Evolutionary conservation across 2,797 vertebrate species (phyloP).

Genomic region (Tenualosa ilisha): DNA sequence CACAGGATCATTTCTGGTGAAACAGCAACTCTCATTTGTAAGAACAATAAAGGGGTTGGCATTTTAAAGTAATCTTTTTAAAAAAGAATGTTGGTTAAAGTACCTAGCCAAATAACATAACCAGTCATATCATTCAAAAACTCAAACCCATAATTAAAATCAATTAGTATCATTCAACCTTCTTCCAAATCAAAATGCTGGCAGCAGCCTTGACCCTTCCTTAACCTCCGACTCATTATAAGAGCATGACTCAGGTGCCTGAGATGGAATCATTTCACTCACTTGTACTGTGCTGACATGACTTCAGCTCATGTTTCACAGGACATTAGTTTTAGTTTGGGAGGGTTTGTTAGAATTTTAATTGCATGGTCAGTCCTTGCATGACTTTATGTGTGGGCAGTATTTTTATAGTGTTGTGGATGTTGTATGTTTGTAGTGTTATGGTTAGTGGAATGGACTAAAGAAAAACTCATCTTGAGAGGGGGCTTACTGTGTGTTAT

Average conservation of each 20-base stretch:
- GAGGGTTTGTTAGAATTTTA: background rate
- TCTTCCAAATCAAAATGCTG: too few relatives aligned
- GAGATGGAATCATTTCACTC: background rate
- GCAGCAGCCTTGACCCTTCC: too few relatives aligned
- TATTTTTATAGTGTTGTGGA: too few relatives aligned
- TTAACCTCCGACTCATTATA: background rate
- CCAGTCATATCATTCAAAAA: background rate
- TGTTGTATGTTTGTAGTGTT: background rate
- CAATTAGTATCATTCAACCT: background rate
- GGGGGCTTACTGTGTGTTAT: background rate
- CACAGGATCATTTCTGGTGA: background rate
- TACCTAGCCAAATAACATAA: background rate
- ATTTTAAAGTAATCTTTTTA: background rate
- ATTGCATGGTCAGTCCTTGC: background rate
- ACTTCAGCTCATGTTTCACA: background rate
- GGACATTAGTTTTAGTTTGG: background rate
- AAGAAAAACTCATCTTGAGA: background rate
- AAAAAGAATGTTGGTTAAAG: slow-evolving; percentile 46
- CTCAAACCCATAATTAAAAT: background rate
- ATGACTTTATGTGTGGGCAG: background rate
- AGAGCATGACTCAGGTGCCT: background rate
- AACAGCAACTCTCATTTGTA: background rate
- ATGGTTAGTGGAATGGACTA: background rate
- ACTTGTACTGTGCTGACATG: background rate
- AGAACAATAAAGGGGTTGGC: background rate